Evolutionary conservation across 1,140 invertebrate genomes (phyloP).

Genomic region (Propsilocerus akamusi): DNA sequence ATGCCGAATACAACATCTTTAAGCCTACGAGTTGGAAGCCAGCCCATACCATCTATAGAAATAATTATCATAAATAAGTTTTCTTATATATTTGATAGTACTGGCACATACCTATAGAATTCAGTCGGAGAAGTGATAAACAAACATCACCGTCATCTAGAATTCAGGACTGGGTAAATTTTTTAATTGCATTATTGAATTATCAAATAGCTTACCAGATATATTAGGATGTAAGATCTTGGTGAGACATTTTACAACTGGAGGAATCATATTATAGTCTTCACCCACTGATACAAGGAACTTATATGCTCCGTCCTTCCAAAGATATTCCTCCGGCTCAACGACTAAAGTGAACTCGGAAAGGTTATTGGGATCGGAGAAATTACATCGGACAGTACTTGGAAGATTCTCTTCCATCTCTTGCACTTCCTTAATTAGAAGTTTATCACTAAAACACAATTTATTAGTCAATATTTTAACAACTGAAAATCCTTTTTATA

Average conservation of each 20-base stretch:
- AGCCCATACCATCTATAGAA: slow-evolving; percentile 87
- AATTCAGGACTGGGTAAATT: slow-evolving; percentile 54
- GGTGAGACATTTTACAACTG: slow-evolving; percentile 76
- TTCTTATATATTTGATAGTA: too few species aligned
- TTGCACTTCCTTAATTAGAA: slow-evolving; percentile 75
- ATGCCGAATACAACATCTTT: slow-evolving; percentile 94
- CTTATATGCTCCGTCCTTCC: slow-evolving; percentile 67
- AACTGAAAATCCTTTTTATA: slow-evolving; percentile 20
- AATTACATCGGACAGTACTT: slow-evolving; percentile 54
- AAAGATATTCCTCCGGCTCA: slow-evolving; percentile 74
- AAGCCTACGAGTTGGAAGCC: slow-evolving; percentile 80
- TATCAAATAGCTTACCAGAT: neutral
- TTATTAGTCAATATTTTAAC: slow-evolving; percentile 30
- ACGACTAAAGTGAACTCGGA: slow-evolving; percentile 65
- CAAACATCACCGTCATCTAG: slow-evolving; percentile 90
- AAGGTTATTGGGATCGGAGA: slow-evolving; percentile 65
- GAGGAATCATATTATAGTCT: slow-evolving; percentile 92
- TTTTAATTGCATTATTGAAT: neutral
- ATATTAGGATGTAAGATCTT: slow-evolving; percentile 51
- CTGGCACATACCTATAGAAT: too few species aligned
- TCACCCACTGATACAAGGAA: slow-evolving; percentile 76
- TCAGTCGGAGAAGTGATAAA: slow-evolving; percentile 74
- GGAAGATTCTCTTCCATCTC: slow-evolving; percentile 80
- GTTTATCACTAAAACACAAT: slow-evolving; percentile 65
- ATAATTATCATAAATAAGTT: too few species aligned